Percentiles rank a stretch among this genome's conserved stretches.
phyloP scores from a whole-genome alignment of 2,113 vertebrate genomes.

The Cathartes aura region DNA sequence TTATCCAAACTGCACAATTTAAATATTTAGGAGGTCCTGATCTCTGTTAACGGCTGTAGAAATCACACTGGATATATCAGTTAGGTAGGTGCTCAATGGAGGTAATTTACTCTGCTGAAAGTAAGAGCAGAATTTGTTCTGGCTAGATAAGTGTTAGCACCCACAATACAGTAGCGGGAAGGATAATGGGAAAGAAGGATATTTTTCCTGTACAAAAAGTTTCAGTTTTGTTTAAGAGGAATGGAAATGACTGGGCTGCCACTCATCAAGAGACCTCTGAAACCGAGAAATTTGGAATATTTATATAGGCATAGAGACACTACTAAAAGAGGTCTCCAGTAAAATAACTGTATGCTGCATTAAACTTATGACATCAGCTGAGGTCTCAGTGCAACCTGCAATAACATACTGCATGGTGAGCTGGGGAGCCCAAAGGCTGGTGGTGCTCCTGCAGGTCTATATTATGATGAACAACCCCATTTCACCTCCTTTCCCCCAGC shows the following conservation, averaged over 20 bases:
- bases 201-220: neutral
- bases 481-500: neutral
- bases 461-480: neutral
- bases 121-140: neutral
- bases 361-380: neutral
- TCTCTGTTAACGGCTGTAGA: slow-evolving; percentile 18
- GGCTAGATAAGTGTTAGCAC: neutral
- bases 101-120: neutral
- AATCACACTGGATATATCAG: neutral
- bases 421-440: neutral
- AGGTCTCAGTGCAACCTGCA: neutral
- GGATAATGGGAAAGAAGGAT: neutral
- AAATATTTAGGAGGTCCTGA: slow-evolving; percentile 55
- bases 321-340: neutral
- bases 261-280: neutral
- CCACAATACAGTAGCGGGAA: neutral
- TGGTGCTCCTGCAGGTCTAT: neutral
- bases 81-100: neutral
- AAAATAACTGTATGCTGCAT: neutral
- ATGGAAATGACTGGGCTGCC: neutral
- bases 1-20: slow-evolving; percentile 29
- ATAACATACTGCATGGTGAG: neutral
- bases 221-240: neutral
- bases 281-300: neutral
- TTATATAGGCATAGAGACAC: rapidly evolving